Percentiles rank a stretch among this genome's conserved stretches.
Conservation (phyloP, 1,140 invertebrate genomes). For the Drosophila jambulina region DNA sequence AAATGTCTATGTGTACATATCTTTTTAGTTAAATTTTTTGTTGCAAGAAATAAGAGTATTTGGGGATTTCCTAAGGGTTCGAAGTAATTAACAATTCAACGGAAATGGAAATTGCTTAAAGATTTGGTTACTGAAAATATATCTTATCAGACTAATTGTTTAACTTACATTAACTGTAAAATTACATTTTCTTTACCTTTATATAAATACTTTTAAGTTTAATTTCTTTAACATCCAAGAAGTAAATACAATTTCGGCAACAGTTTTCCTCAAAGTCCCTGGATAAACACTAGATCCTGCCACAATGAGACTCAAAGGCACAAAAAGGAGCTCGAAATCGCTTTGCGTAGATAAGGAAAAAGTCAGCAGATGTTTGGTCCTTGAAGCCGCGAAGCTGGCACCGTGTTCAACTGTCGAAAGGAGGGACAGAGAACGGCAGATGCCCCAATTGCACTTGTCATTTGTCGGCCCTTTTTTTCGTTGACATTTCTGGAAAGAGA, state of each 20-base stretch:
- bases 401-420: slow-evolving; percentile 65
- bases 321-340: slow-evolving; percentile 58
- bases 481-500: slow-evolving; percentile 6
- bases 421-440: slow-evolving; percentile 41
- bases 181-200: background rate
- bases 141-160: background rate
- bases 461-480: slow-evolving; percentile 51
- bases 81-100: too few relatives aligned
- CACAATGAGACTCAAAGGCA: slow-evolving; percentile 49
- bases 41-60: background rate
- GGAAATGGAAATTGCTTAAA: background rate
- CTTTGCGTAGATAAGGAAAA: slow-evolving; percentile 65
- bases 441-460: slow-evolving; percentile 70
- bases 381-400: slow-evolving; percentile 14
- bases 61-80: background rate
- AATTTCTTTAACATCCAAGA: too few relatives aligned
- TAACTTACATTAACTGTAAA: background rate
- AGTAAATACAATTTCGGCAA: background rate
- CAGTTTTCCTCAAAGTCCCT: background rate
- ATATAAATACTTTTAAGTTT: background rate
- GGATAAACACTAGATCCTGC: slow-evolving; percentile 2
- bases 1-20: slow-evolving; percentile 50
- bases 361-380: slow-evolving; percentile 51
- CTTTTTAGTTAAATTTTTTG: slow-evolving; percentile 6
- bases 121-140: background rate